Evolutionary conservation across 2,888 invertebrate genomes (phyloP), one percentile per base, ranked within the genome.

Genomic region (Limnephilus lunatus): DNA sequence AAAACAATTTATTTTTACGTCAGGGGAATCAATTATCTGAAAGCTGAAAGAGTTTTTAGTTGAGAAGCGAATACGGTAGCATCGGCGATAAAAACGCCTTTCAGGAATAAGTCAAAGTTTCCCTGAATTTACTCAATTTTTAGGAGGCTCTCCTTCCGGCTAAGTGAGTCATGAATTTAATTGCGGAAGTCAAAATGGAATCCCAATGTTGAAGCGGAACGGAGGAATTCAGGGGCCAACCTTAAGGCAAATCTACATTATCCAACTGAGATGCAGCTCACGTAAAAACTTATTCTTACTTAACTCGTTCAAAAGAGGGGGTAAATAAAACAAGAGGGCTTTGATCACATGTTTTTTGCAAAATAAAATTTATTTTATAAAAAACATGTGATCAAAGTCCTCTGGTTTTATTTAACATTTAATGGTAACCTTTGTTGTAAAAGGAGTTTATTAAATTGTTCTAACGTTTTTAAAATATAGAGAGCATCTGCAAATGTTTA

Each of bases 141-240:
- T 32, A 35, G 85, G 35, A n/a, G 85, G 85, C 85, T 85, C 35
- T 39, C 19, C 85, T 85, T 85, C 39, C 39, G 39, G 32, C 85
- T 12, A 39, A 85, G 85, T 85, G 85, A 85, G 85, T 85, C 85
- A 85, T 85, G 85, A 85, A 85, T 85, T 85, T 85, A 85, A 85
- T 85, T 85, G 85, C 85, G 85, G 85, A 85, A 85, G 39, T 85
- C 85, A 30, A 85, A 85, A 85, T 85, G 85, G 85, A 85, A 19
- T 39, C 39, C 85, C n/a, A n/a, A 39, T 25, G 32, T 39, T 85
- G 39, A n/a, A 85, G 25, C 35, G 32, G 12, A 39, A 39, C 35
- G 35, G n/a, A 85, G 32, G 85, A n/a, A 32, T 32, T 25, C 85
- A 19, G 39, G 14, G 12, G 2, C 15, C 85, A 12, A 3, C 39